These are phyloP conservation scores for Scaptomyza flava DNA, from an alignment of 2,888 invertebrate genomes.

Conservation along the genomic window DNA sequence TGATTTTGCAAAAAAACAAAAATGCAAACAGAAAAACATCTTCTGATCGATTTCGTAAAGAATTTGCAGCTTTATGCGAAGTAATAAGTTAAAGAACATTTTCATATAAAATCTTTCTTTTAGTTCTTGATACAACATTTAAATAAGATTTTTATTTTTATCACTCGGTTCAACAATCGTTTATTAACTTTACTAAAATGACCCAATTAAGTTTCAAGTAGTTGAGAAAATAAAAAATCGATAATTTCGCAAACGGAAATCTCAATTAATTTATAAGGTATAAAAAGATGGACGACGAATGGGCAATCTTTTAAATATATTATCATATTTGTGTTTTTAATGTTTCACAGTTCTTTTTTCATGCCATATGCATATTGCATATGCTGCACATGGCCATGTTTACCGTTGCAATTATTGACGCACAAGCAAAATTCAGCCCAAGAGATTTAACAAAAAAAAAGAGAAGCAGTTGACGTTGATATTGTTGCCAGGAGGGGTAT, in stretches of 20 bases:
- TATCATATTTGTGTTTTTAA: slow-evolving; percentile 50
- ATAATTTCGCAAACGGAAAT: neutral
- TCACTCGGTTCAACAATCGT: neutral
- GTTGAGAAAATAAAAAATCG: neutral
- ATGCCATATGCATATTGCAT: slow-evolving; percentile 29
- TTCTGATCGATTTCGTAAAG: too few species aligned
- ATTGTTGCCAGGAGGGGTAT: slow-evolving; percentile 7
- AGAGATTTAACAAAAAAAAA: slow-evolving; percentile 55
- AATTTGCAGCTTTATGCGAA: too few species aligned
- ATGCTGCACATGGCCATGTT: slow-evolving; percentile 47
- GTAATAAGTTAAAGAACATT: too few species aligned
- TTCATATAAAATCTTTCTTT: too few species aligned
- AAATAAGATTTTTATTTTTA: too few species aligned
- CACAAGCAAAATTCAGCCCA: slow-evolving; percentile 59
- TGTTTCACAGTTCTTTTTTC: slow-evolving; percentile 19
- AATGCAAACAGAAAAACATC: too few species aligned
- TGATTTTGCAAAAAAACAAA: slow-evolving; percentile 5
- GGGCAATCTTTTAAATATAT: slow-evolving; percentile 36
- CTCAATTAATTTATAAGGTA: neutral
- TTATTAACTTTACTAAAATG: neutral
- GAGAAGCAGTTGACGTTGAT: slow-evolving; percentile 16
- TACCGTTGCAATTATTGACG: slow-evolving; percentile 73
- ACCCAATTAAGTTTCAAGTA: slow-evolving; percentile 9
- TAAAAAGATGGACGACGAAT: neutral
- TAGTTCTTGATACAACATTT: too few species aligned